These are phyloP conservation scores for Drosophila yakuba DNA, from an alignment of 1,140 invertebrate genomes.

Conservation along the genomic window DNA sequence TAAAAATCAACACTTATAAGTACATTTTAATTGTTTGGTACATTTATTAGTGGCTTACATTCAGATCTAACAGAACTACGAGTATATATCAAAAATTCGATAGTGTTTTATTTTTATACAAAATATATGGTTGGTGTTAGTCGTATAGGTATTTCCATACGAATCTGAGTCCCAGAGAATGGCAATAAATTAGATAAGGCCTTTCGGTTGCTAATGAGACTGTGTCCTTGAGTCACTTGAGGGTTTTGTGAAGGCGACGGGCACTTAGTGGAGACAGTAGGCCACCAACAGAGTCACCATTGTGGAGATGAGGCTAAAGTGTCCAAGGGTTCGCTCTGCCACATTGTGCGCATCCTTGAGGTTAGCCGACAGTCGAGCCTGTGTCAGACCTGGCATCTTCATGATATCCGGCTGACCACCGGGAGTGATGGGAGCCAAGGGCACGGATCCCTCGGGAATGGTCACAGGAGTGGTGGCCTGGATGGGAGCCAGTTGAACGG, in stretches of 20 bases:
- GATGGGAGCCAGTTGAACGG: slow-evolving; percentile 70
- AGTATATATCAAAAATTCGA: slow-evolving; percentile 61
- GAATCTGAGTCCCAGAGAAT: slow-evolving; percentile 4
- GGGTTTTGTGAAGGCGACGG: not conserved
- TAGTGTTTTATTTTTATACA: slow-evolving; percentile 43
- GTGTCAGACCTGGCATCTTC: slow-evolving; percentile 72
- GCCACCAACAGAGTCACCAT: slow-evolving; percentile 59
- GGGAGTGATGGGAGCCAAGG: slow-evolving; percentile 82
- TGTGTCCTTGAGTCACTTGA: slow-evolving; percentile 3
- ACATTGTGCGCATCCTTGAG: slow-evolving; percentile 56
- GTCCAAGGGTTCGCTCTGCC: slow-evolving; percentile 14
- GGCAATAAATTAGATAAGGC: slow-evolving; percentile 48
- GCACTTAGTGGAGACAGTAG: slow-evolving; percentile 58
- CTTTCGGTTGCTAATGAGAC: slow-evolving; percentile 20
- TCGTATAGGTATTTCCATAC: not conserved
- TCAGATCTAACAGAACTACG: slow-evolving; percentile 50
- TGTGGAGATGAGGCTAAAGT: slow-evolving; percentile 47
- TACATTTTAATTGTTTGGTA: slow-evolving; percentile 16
- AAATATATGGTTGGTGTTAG: slow-evolving; percentile 30
- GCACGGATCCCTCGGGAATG: slow-evolving; percentile 85
- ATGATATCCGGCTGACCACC: slow-evolving; percentile 80
- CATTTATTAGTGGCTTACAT: slow-evolving; percentile 37
- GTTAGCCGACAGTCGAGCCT: slow-evolving; percentile 58
- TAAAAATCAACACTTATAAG: not conserved
- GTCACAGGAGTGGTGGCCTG: slow-evolving; percentile 53